Conservation (phyloP, 2,888 invertebrate species). For the Tetropium fuscum region DNA sequence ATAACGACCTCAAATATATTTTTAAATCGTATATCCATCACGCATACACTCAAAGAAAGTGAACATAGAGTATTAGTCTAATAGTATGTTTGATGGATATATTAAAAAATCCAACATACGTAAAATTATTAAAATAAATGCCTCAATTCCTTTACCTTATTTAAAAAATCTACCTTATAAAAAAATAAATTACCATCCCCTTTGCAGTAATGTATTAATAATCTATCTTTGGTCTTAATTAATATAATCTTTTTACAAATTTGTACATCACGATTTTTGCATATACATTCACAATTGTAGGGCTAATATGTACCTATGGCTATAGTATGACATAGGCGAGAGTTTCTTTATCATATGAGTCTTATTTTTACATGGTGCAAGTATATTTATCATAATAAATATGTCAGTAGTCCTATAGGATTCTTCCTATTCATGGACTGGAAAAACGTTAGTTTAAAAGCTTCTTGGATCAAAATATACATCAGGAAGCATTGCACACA, state of each 20-base stretch:
- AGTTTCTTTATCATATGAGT: too few species aligned
- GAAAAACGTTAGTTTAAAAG: too few species aligned
- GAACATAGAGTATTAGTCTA: neutral
- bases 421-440: too few species aligned
- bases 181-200: slow-evolving; percentile 26
- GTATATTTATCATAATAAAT: too few species aligned
- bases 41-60: too few species aligned
- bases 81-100: neutral
- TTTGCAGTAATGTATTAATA: slow-evolving; percentile 4
- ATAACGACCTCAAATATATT: neutral
- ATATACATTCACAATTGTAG: neutral
- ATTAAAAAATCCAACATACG: neutral
- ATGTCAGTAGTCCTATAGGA: too few species aligned
- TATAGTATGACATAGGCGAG: too few species aligned
- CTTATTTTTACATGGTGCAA: too few species aligned
- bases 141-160: slow-evolving; percentile 25
- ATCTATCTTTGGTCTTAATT: slow-evolving; percentile 26
- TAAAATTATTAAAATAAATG: slow-evolving; percentile 1
- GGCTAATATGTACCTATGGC: too few species aligned
- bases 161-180: slow-evolving; percentile 27
- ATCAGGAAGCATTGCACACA: too few species aligned
- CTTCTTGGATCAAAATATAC: too few species aligned
- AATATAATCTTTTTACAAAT: slow-evolving; percentile 18
- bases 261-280: slow-evolving; percentile 14
- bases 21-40: neutral